Conservation (phyloP, 2,113 vertebrate species). For the Sprattus sprattus region DNA sequence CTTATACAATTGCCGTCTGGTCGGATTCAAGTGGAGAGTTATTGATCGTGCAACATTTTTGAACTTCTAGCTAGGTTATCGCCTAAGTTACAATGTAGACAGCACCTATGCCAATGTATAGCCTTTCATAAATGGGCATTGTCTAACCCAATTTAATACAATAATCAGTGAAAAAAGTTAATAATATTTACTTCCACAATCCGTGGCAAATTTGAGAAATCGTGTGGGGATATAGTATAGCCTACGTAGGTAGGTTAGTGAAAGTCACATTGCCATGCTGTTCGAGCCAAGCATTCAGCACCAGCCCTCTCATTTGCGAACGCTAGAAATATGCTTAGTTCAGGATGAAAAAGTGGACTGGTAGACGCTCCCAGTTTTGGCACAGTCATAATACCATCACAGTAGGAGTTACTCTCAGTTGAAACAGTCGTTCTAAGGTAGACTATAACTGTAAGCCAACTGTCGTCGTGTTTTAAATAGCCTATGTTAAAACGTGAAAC, state of each 20-base stretch:
- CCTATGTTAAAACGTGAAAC: neutral
- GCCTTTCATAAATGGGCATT: neutral
- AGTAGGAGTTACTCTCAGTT: conserved; percentile 36
- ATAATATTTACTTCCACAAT: neutral
- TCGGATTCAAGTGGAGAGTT: neutral
- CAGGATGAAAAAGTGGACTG: conserved; percentile 10
- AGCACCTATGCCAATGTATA: too few species aligned
- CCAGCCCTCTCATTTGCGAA: conserved; percentile 14
- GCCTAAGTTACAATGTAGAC: too few species aligned
- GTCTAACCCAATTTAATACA: neutral
- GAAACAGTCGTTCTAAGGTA: neutral
- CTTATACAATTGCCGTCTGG: neutral
- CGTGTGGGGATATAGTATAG: neutral
- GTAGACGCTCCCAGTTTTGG: conserved; percentile 29
- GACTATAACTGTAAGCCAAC: neutral
- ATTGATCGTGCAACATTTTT: neutral
- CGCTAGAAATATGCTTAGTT: conserved; percentile 1
- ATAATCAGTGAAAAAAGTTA: neutral
- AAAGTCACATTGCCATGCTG: neutral
- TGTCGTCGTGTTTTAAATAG: neutral
- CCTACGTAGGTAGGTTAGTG: neutral
- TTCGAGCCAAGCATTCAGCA: neutral
- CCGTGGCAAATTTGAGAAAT: neutral
- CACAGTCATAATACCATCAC: conserved; percentile 25
- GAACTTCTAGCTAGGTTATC: too few species aligned